Percentiles rank a stretch among this genome's conserved stretches.
These are phyloP conservation scores for Drosophila kambysellisi DNA, from an alignment of 2,888 invertebrate species.

Conservation along the genomic window DNA sequence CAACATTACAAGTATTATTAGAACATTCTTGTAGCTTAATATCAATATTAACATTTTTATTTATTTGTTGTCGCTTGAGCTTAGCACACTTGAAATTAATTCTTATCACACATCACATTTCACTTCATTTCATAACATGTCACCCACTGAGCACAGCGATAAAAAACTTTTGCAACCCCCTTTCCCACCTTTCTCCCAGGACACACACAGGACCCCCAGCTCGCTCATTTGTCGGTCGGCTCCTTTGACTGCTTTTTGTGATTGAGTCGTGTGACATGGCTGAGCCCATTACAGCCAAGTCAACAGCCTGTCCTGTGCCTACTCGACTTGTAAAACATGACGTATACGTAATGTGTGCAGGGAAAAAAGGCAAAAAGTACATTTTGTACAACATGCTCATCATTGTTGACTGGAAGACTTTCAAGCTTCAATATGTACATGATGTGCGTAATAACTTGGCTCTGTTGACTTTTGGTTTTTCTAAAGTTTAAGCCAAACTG, in stretches of 20 bases:
- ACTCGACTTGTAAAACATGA: slow-evolving; percentile 50
- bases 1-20: background rate
- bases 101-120: slow-evolving; percentile 62
- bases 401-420: slow-evolving; percentile 77
- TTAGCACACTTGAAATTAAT: slow-evolving; percentile 51
- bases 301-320: slow-evolving; percentile 44
- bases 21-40: background rate
- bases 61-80: slow-evolving; percentile 13
- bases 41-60: slow-evolving; percentile 2
- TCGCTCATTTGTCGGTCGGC: slow-evolving; percentile 23
- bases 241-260: slow-evolving; percentile 26
- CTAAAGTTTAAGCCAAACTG: slow-evolving; percentile 19
- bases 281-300: slow-evolving; percentile 58
- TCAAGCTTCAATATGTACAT: slow-evolving; percentile 41
- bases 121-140: slow-evolving; percentile 70
- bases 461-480: slow-evolving; percentile 36
- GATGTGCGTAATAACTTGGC: slow-evolving; percentile 52
- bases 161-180: slow-evolving; percentile 31
- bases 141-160: slow-evolving; percentile 47
- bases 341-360: slow-evolving; percentile 58
- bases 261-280: slow-evolving; percentile 48
- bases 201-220: background rate
- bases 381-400: slow-evolving; percentile 77
- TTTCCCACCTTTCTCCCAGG: background rate
- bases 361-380: slow-evolving; percentile 55